These are phyloP conservation scores for Phylloscopus collybita DNA, from an alignment of 2,797 vertebrate genomes.

Conservation along the genomic window DNA sequence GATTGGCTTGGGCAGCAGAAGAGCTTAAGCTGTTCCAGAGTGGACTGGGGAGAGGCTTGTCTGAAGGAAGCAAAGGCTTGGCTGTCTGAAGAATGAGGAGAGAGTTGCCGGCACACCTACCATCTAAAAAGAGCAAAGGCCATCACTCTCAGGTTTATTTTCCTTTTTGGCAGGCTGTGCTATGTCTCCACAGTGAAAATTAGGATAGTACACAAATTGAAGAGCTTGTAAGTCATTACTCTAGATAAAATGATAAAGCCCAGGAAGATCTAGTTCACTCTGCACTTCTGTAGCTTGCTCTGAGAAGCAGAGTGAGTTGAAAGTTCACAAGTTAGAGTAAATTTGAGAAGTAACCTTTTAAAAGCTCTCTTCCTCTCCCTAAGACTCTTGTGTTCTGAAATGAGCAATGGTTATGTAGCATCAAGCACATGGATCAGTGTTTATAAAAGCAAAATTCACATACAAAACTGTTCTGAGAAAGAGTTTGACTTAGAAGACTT, in stretches of 20 bases:
- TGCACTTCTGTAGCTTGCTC: not conserved
- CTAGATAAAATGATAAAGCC: not conserved
- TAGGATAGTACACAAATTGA: not conserved
- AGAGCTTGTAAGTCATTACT: not conserved
- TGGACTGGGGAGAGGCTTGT: accelerated
- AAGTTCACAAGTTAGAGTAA: not conserved
- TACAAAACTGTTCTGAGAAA: not conserved
- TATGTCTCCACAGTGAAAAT: not conserved
- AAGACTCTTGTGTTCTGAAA: not conserved
- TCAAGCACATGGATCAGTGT: not conserved
- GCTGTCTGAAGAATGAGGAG: not conserved
- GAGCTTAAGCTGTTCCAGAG: not conserved
- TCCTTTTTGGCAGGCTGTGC: not conserved
- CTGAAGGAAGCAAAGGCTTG: not conserved
- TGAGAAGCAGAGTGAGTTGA: not conserved
- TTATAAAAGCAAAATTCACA: not conserved
- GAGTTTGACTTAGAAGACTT: not conserved
- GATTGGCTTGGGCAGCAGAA: not conserved
- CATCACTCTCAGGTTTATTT: not conserved
- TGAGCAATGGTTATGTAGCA: not conserved
- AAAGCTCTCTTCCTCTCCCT: not conserved
- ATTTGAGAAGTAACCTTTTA: not conserved
- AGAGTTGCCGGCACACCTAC: not conserved
- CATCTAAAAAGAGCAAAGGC: not conserved
- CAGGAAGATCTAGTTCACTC: not conserved